phyloP scores from a whole-genome alignment of 2,888 invertebrate genomes.

The Epistrophe eligans region DNA sequence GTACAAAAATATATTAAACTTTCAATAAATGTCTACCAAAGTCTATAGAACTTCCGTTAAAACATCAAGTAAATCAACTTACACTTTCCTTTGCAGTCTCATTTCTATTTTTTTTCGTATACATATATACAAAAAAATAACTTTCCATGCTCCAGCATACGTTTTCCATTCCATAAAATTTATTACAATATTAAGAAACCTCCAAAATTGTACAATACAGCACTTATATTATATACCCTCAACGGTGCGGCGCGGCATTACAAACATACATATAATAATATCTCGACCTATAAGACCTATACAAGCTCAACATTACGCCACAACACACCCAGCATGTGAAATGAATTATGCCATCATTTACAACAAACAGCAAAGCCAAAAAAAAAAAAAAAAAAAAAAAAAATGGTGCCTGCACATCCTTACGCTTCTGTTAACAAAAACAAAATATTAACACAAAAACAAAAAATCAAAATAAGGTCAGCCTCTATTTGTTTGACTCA shows the following conservation, averaged over 20 bases:
- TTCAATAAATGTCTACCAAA: slow-evolving; percentile 24
- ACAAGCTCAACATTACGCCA: slow-evolving; percentile 30
- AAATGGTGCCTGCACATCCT: slow-evolving; percentile 55
- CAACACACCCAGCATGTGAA: slow-evolving; percentile 54
- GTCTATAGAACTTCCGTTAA: background rate
- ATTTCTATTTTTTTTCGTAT: background rate
- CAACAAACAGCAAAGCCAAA: slow-evolving; percentile 40
- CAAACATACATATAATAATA: slow-evolving; percentile 30
- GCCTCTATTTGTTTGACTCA: slow-evolving; percentile 64
- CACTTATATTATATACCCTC: slow-evolving; percentile 29
- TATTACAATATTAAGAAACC: slow-evolving; percentile 29
- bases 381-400: slow-evolving; percentile 31
- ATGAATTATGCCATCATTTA: slow-evolving; percentile 75
- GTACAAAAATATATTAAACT: background rate
- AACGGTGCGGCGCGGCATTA: slow-evolving; percentile 15
- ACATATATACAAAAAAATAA: background rate
- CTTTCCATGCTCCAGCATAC: background rate
- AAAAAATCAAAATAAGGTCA: slow-evolving; percentile 66
- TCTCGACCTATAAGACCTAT: slow-evolving; percentile 21
- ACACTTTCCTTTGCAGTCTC: background rate
- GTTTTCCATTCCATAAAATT: slow-evolving; percentile 9
- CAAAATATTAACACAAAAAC: slow-evolving; percentile 10
- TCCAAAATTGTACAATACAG: slow-evolving; percentile 23
- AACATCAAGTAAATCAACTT: slow-evolving; percentile 10
- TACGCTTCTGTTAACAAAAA: slow-evolving; percentile 51